A percentile compares a stretch with the other conserved stretches of the same genome.
These are phyloP conservation scores for Limnephilus rhombicus DNA, from an alignment of 2,888 invertebrate species.

Conservation along the genomic window DNA sequence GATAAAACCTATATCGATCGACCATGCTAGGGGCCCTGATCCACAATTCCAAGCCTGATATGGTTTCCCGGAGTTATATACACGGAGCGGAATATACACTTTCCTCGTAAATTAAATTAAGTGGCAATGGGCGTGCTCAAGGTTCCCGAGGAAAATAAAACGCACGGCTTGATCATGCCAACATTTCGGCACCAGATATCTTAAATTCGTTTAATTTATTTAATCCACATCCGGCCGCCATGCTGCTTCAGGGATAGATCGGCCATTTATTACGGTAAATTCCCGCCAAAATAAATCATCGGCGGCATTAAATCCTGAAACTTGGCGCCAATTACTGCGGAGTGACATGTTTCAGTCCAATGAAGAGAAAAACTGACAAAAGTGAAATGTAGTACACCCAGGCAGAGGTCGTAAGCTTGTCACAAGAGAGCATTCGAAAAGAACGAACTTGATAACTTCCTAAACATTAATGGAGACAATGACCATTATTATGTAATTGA, in stretches of 20 bases:
- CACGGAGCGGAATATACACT: not conserved
- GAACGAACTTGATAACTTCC: too few species aligned
- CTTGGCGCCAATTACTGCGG: not conserved
- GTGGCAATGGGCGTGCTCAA: not conserved
- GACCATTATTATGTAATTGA: too few species aligned
- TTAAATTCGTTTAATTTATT: not conserved
- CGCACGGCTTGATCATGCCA: not conserved
- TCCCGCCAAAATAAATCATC: slow-evolving; percentile 1
- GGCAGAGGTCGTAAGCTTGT: too few species aligned
- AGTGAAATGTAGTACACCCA: too few species aligned
- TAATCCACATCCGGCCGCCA: not conserved
- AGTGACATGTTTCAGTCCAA: not conserved
- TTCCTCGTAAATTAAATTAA: not conserved
- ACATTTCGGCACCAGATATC: not conserved
- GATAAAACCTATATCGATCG: too few species aligned
- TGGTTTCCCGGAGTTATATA: not conserved
- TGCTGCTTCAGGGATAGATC: slow-evolving; percentile 11
- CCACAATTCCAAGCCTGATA: not conserved
- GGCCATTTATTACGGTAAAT: not conserved
- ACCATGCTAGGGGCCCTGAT: too few species aligned
- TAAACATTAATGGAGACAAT: too few species aligned
- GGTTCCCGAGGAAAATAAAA: not conserved
- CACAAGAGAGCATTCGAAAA: too few species aligned
- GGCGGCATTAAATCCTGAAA: not conserved
- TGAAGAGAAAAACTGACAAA: too few species aligned